Conservation (phyloP, 2,888 invertebrate genomes). For the Esperia sulphurella region DNA sequence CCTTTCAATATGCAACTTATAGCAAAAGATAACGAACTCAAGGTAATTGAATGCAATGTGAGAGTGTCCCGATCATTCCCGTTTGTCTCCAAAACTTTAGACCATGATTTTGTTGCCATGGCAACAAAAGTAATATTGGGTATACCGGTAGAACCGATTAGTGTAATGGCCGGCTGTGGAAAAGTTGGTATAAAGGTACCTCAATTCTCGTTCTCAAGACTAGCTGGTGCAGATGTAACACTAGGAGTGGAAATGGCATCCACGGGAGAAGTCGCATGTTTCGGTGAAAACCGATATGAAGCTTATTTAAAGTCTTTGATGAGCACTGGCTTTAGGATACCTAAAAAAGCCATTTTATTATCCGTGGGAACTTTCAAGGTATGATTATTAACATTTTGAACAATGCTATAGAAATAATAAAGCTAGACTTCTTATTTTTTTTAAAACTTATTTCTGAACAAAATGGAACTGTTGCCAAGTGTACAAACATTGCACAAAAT, state of each 20-base stretch:
- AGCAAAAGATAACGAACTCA: slow-evolving; percentile 95
- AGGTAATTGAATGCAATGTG: slow-evolving; percentile 99
- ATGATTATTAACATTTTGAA: slow-evolving; percentile 26
- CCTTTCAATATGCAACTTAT: slow-evolving; percentile 99
- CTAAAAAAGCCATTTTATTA: slow-evolving; percentile 94
- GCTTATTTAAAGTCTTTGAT: slow-evolving; percentile 98
- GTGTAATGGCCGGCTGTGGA: slow-evolving; percentile 89
- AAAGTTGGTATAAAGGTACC: slow-evolving; percentile 98
- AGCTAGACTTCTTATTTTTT: background rate
- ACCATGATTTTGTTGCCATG: slow-evolving; percentile 98
- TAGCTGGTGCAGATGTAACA: slow-evolving; percentile 98
- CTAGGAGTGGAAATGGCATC: slow-evolving; percentile 99
- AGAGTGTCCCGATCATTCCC: slow-evolving; percentile 98
- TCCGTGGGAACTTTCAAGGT: slow-evolving; percentile 99
- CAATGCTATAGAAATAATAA: background rate
- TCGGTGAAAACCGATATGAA: slow-evolving; percentile 97
- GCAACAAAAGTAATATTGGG: slow-evolving; percentile 97
- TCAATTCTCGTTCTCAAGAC: slow-evolving; percentile 98
- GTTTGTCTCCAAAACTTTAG: slow-evolving; percentile 99
- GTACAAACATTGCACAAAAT: slow-evolving; percentile 90
- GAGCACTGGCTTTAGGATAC: slow-evolving; percentile 98
- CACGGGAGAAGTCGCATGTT: slow-evolving; percentile 99
- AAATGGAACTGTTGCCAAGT: slow-evolving; percentile 92
- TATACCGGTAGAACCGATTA: slow-evolving; percentile 89
- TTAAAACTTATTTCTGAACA: slow-evolving; percentile 82